Evolutionary conservation across 1,140 invertebrate genomes (phyloP).

Genomic region (Pentalonia nigronervosa): DNA sequence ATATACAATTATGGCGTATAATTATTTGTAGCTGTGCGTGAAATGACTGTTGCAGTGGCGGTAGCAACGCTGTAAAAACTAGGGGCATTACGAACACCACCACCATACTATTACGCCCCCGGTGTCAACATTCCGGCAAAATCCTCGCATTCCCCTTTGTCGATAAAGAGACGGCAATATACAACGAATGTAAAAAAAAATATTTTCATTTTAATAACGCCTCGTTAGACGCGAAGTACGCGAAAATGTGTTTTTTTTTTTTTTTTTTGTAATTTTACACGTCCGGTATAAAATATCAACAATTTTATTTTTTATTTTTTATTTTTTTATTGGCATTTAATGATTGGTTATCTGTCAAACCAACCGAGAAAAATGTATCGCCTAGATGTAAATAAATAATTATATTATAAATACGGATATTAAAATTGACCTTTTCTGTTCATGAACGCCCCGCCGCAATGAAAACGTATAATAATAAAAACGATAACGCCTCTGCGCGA

Average conservation of each 20-base stretch:
- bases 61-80: not conserved
- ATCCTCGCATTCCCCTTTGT: not conserved
- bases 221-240: not conserved
- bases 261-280: not conserved
- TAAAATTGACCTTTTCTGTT: not conserved
- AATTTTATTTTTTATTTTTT: not conserved
- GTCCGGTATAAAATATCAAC: not conserved
- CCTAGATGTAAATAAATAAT: not conserved
- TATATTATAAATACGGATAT: not conserved
- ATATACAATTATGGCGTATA: not conserved
- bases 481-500: not conserved
- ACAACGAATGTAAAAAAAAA: not conserved
- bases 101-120: not conserved
- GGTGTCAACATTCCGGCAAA: not conserved
- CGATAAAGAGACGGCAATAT: not conserved
- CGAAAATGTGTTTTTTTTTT: constrained; percentile 5
- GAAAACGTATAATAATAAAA: not conserved
- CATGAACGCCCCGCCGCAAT: not conserved
- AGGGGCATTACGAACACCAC: not conserved
- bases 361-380: not conserved
- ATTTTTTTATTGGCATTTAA: not conserved
- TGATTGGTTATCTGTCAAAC: not conserved
- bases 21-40: not conserved
- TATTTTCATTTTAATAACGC: not conserved
- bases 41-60: not conserved